These are phyloP conservation scores for Macropus fuliginosus DNA, from an alignment of 2,797 vertebrate species.

Conservation along the genomic window DNA sequence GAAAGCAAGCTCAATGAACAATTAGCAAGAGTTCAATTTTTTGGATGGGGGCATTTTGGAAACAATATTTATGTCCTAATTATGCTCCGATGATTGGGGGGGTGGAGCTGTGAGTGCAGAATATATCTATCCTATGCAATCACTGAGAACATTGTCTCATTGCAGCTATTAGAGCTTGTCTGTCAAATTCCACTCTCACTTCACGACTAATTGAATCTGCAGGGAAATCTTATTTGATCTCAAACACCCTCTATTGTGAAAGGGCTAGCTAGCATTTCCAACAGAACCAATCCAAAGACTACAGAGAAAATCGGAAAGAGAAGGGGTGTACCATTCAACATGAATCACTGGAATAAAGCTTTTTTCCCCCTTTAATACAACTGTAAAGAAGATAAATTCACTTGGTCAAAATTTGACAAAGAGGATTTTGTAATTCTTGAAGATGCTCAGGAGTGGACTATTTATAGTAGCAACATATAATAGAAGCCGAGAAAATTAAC, in stretches of 20 bases:
- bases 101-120: conserved; percentile 28
- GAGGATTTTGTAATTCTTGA: neutral
- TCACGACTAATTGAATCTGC: conserved; percentile 36
- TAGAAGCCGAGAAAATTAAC: neutral
- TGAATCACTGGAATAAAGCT: neutral
- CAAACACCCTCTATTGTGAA: neutral
- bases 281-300: neutral
- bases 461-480: neutral
- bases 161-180: neutral
- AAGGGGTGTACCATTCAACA: neutral
- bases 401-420: neutral
- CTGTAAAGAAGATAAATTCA: neutral
- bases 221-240: conserved; percentile 31
- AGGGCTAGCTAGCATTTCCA: neutral
- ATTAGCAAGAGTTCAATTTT: neutral
- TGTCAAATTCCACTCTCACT: neutral
- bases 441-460: neutral
- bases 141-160: neutral
- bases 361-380: neutral
- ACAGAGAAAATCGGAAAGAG: neutral
- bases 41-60: neutral
- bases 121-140: neutral
- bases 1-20: conserved; percentile 20
- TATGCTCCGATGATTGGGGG: neutral
- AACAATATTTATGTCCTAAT: neutral